Conservation (phyloP, 2,113 vertebrate species). For the Sminthopsis crassicaudata region DNA sequence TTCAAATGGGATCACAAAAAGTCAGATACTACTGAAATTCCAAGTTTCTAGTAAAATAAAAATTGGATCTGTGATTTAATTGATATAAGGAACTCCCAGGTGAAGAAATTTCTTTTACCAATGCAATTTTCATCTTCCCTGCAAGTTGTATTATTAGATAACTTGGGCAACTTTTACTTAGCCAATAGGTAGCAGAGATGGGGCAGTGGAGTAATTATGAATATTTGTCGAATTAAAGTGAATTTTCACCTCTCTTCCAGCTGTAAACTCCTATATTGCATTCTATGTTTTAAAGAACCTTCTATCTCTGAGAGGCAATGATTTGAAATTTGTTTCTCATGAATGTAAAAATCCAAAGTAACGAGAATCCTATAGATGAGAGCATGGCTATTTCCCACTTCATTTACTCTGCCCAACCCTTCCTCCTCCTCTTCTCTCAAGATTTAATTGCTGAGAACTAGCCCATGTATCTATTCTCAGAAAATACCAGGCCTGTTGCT, state of each 20-base stretch:
- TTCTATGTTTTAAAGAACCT: background rate
- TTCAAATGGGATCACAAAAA: background rate
- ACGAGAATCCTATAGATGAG: background rate
- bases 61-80: background rate
- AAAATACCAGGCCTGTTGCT: rapidly evolving
- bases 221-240: background rate
- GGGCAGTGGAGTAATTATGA: background rate
- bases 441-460: rapidly evolving
- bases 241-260: background rate
- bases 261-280: background rate
- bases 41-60: background rate
- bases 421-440: background rate
- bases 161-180: background rate
- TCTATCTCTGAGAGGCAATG: background rate
- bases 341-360: background rate
- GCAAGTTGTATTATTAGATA: background rate
- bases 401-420: background rate
- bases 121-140: background rate
- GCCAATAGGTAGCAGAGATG: background rate
- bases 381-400: background rate
- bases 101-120: background rate
- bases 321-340: background rate
- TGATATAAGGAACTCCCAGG: background rate
- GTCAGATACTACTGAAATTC: background rate
- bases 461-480: background rate